Evolutionary conservation across 2,113 vertebrate genomes (phyloP).

Genomic region (Anguilla japonica): DNA sequence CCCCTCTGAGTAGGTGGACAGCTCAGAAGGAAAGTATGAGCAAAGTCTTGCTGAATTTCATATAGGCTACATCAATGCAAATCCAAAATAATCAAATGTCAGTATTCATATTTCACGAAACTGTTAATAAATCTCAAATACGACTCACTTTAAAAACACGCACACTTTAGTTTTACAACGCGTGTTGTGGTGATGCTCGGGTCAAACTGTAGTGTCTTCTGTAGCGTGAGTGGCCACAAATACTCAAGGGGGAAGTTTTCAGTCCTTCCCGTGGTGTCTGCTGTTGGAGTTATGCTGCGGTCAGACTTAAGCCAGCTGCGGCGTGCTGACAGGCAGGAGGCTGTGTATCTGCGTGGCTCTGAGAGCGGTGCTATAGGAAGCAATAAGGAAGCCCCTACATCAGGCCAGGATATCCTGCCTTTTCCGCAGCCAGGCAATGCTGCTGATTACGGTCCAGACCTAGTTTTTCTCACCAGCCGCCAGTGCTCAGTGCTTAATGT

Average conservation of each 20-base stretch:
- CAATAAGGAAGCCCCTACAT: conserved; percentile 2
- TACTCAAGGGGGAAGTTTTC: background rate
- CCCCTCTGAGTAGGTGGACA: too few species aligned
- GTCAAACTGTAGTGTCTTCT: too few species aligned
- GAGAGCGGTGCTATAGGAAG: background rate
- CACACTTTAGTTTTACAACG: too few species aligned
- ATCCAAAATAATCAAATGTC: too few species aligned
- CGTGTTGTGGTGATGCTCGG: too few species aligned
- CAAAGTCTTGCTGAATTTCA: background rate
- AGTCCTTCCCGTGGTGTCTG: background rate
- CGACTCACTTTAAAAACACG: too few species aligned
- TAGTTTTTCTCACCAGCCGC: background rate
- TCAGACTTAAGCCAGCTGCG: background rate
- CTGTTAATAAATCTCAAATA: too few species aligned
- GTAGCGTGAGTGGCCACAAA: too few species aligned
- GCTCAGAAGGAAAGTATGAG: background rate
- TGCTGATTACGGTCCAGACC: background rate
- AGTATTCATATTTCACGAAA: too few species aligned
- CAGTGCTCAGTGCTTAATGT: background rate
- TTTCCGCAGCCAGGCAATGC: background rate
- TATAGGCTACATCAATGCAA: background rate
- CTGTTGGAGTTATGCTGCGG: background rate
- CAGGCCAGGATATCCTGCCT: background rate
- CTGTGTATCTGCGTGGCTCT: background rate
- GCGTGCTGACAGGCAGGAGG: background rate